phyloP scores from a whole-genome alignment of 2,113 vertebrate species.

The Amphilophus citrinellus region DNA sequence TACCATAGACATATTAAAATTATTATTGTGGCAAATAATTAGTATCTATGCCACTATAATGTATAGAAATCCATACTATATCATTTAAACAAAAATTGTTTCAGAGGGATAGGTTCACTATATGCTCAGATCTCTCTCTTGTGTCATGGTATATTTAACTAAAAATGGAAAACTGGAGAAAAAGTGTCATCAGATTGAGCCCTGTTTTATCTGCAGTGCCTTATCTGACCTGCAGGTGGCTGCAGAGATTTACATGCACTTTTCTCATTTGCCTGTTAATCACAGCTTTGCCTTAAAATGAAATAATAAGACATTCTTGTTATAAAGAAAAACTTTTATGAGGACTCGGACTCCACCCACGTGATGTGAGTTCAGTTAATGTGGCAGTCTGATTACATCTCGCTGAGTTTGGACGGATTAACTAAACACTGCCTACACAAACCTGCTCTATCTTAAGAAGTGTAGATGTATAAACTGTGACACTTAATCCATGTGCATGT shows the following conservation, averaged over 20 bases:
- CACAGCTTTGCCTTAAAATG: background rate
- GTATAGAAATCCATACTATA: background rate
- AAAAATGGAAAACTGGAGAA: background rate
- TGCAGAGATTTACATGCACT: slow-evolving; percentile 29
- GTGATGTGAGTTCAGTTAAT: background rate
- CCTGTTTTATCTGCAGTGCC: background rate
- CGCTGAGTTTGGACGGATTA: background rate
- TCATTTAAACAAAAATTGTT: background rate
- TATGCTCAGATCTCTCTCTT: background rate
- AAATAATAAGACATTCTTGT: background rate
- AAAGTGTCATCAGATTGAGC: background rate
- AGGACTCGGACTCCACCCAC: background rate
- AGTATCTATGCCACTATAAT: background rate
- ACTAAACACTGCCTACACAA: background rate
- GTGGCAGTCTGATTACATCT: background rate
- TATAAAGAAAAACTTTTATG: background rate
- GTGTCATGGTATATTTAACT: background rate
- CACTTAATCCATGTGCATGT: background rate
- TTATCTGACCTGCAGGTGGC: slow-evolving; percentile 39
- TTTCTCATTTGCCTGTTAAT: background rate
- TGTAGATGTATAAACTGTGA: no score
- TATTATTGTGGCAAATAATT: background rate
- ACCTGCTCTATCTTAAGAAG: background rate
- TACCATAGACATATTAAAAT: background rate
- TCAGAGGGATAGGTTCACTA: background rate